A percentile compares a stretch with the other conserved stretches of the same genome.
These are phyloP conservation scores for Leptosomus discolor DNA, from an alignment of 2,113 vertebrate species.

Conservation along the genomic window DNA sequence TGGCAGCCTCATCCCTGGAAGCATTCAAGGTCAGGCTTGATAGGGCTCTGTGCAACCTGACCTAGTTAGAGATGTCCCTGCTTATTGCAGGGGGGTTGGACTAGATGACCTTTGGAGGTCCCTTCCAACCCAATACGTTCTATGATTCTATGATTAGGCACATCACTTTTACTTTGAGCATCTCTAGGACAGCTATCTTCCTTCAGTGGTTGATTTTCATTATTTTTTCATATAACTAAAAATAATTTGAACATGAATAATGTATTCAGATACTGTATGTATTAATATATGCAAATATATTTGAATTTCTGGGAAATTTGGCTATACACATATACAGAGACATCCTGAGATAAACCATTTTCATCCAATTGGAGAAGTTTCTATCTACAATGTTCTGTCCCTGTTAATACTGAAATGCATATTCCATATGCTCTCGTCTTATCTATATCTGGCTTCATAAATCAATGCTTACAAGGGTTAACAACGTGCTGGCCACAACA, in stretches of 20 bases:
- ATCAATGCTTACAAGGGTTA: background rate
- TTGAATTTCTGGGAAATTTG: background rate
- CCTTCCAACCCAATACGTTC: too few relatives aligned
- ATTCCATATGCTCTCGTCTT: background rate
- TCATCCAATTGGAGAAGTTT: background rate
- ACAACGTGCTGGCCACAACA: background rate
- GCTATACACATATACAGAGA: accelerated
- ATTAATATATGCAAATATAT: background rate
- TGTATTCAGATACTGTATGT: background rate
- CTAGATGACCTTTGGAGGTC: too few relatives aligned
- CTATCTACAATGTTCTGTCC: background rate
- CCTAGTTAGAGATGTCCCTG: too few relatives aligned
- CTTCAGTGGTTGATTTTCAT: background rate
- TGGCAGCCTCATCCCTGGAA: too few relatives aligned
- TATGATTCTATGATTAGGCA: too few relatives aligned
- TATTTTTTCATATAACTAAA: background rate
- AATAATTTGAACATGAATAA: background rate
- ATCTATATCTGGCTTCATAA: background rate
- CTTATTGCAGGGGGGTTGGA: too few relatives aligned
- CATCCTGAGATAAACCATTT: background rate
- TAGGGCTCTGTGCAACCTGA: too few relatives aligned
- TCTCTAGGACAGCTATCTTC: background rate
- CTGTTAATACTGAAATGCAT: background rate
- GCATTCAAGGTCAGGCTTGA: too few relatives aligned
- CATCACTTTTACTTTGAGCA: background rate